Base-by-base conservation (phyloP, 2,888 invertebrate genomes). In the Formica aserva region DNA sequence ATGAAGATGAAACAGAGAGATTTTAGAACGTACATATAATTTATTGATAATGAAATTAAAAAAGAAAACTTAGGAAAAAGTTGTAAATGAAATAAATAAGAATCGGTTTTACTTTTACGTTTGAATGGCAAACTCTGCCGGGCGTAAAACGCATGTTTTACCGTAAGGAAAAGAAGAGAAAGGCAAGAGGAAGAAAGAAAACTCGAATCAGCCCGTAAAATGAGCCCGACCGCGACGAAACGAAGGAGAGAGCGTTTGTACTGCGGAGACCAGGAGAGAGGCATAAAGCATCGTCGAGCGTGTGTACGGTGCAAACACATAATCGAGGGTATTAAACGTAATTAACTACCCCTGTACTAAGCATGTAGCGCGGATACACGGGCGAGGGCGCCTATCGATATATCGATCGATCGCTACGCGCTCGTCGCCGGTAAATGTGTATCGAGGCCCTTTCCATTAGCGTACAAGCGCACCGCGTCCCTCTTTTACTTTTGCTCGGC, bases 311-410 rank as follows among this genome's bases (percentile, higher is more conserved):
- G 92, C 92, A 93, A 93, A 93, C 93, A 93, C 92, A 92, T 92
- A 92, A 93, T 91, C 92, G 90, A 91, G 90, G 92, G 91, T 93
- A 94, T 94, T 93, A 93, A 93, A 94, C 92, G 93, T 94, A 94
- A 94, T 94, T 93, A 94, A 92, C 92, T 89, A 91, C 89, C 91
- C 91, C 90, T 93, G 91, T 93, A 80, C 78, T 80, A 92, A 92
- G 91, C 91, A 85, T 85, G 86, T 82, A 78, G 82, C 65, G 77
- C 75, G 69, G 90, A 90, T 85, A 89, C 89, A 91, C 77, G 85
- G 38, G 80, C 84, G 77, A 63, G 83, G 89, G 87, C 75, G 87
- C 84, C 91, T 90, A 93, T 92, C 92, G 93, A 93, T 93, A 91
- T 92, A 92, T 92, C 93, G 92, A 94, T 93, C 93, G 92, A 92